phyloP scores from a whole-genome alignment of 2,113 vertebrate species.

The Recurvirostra avosetta region DNA sequence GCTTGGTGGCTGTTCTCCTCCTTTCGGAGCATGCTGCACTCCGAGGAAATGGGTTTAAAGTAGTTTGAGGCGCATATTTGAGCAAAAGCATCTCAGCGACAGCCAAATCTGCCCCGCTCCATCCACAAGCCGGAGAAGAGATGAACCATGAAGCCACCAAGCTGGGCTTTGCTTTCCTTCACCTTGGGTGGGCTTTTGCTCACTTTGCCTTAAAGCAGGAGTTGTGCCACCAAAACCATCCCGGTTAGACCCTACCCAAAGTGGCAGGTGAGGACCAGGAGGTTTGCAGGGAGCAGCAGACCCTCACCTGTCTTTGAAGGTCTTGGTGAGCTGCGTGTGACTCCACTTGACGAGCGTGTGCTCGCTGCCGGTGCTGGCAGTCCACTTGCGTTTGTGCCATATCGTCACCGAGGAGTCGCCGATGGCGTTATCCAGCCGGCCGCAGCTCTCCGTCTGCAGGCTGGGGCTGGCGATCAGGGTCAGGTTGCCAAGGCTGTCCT shows the following conservation, averaged over 20 bases:
- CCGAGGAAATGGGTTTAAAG: neutral
- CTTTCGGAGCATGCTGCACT: neutral
- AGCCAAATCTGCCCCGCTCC: neutral
- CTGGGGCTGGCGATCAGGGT: constrained; percentile 66
- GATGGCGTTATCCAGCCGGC: neutral
- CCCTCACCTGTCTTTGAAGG: constrained; percentile 70
- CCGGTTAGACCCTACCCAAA: neutral
- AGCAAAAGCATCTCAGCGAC: neutral
- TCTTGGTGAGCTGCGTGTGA: constrained; percentile 25
- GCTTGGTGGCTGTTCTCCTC: neutral
- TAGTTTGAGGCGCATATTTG: neutral
- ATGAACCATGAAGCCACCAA: neutral
- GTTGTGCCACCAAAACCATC: neutral
- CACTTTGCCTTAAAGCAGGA: neutral
- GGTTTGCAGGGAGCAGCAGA: neutral
- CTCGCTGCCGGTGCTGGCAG: neutral
- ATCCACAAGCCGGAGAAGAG: neutral
- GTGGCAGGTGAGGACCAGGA: neutral
- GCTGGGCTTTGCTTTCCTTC: neutral
- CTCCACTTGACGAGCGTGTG: constrained; percentile 13
- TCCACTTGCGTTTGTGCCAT: constrained; percentile 62
- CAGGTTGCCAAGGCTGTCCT: constrained; percentile 71
- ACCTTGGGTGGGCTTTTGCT: neutral
- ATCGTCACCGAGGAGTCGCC: neutral
- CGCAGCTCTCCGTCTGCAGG: constrained; percentile 24